Evolutionary conservation across 2,888 invertebrate species (phyloP), one percentile per base, ranked within the genome.

Genomic region (Fragum sueziense): DNA sequence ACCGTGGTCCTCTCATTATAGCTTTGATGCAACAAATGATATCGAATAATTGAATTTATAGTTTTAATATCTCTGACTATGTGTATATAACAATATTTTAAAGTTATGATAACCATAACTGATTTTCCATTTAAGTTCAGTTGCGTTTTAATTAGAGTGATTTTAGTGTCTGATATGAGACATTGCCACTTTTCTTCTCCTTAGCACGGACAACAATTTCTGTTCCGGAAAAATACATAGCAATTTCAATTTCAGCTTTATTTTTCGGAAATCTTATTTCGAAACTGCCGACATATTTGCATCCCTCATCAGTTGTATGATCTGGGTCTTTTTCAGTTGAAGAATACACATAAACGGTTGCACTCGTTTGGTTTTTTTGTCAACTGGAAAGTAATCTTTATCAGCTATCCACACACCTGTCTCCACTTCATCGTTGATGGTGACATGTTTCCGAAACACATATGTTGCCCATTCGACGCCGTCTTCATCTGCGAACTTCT

Each of bases 191-290:
- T 59, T 27, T 67, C 59, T 71, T 77, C 57, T 77, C 71, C 0
- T 61, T 47, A 20, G 71, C 77, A 29, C 67, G 72, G 29, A 82
- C 52, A 20, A 75, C 74, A 17, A 82, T 67, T 34, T 79, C 79
- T 4, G 82, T 82, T 47, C 82, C 82, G 6, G 76, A 79, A 68
- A 82, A 82, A 27, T 73, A 70, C 65, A 82, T 70, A 0, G 76
- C 65, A 9, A 82, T 74, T 57, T 76, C 79, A 2, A 82, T 71
- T 6, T 79, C 74, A 27, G 47, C 61, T 14, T 62, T 29, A 27
- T 34, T 37, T n/a, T 47, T 47, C 9, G 76, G 47, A 69, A 82
- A 82, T 25, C 76, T 37, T 3, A 82, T 52, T 20, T 74, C 79
- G 20, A 79, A 33, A 17, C 57, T 67, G 33, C 82, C 82, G 34